Conservation (phyloP, 2,113 vertebrate genomes). For the Mus spicilegus region DNA sequence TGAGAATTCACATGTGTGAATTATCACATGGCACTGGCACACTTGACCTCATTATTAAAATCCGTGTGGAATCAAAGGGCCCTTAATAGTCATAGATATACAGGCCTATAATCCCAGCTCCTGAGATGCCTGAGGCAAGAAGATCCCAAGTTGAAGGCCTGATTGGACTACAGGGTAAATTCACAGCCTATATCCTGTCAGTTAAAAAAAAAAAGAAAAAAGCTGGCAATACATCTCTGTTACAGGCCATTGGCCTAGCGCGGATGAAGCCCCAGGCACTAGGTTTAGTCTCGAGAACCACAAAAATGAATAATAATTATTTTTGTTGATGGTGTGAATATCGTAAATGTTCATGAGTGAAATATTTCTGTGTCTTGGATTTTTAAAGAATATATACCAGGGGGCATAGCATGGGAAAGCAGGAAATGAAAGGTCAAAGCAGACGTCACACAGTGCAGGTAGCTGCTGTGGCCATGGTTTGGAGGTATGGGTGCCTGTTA, state of each 20-base stretch:
- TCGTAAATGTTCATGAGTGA: not conserved
- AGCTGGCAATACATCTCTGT: not conserved
- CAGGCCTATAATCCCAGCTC: not conserved
- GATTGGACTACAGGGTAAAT: not conserved
- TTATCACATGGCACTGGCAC: not conserved
- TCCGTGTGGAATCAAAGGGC: not conserved
- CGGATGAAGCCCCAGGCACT: not conserved
- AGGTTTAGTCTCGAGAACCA: not conserved
- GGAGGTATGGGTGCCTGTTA: not conserved
- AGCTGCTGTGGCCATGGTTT: too few species aligned
- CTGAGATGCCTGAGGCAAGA: not conserved
- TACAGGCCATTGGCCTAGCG: not conserved
- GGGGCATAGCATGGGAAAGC: too few species aligned
- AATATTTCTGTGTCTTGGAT: not conserved
- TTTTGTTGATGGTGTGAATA: not conserved
- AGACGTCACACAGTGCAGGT: not conserved
- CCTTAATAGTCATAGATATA: not conserved
- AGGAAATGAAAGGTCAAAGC: rapidly evolving
- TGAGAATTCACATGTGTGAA: not conserved
- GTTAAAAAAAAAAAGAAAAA: not conserved
- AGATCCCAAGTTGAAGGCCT: not conserved
- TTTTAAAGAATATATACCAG: not conserved
- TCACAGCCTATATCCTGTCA: not conserved
- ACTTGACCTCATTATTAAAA: not conserved
- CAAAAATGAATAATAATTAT: not conserved